phyloP scores from a whole-genome alignment of 2,113 vertebrate genomes.

The Equus quagga region DNA sequence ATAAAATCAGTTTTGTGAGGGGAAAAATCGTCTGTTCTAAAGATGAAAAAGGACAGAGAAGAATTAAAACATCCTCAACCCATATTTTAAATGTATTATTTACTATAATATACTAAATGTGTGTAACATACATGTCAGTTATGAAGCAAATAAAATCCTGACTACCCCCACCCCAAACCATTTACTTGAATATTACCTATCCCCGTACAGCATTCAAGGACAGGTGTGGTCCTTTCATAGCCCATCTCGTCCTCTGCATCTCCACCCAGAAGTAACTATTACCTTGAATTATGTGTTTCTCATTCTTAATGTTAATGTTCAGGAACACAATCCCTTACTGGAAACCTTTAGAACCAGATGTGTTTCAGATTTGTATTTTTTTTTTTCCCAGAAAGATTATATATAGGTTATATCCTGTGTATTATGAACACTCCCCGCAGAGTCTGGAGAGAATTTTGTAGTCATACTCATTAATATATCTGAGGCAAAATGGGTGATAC shows the following conservation, averaged over 20 bases:
- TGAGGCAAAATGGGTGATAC: background rate
- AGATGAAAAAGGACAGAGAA: background rate
- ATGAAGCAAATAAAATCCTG: background rate
- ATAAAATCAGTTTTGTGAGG: constrained; percentile 1
- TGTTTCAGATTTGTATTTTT: background rate
- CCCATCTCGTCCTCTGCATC: background rate
- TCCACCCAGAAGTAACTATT: background rate
- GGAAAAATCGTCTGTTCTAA: background rate
- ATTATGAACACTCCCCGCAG: background rate
- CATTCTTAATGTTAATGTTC: background rate
- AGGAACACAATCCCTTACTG: background rate
- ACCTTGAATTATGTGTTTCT: background rate
- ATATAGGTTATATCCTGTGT: background rate
- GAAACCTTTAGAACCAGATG: background rate
- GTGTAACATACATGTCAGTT: background rate
- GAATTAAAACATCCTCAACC: background rate
- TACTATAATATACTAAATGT: background rate
- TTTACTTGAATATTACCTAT: background rate
- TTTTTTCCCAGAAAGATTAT: background rate
- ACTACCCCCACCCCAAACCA: too few relatives aligned
- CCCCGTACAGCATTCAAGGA: background rate
- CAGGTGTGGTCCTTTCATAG: background rate
- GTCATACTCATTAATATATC: background rate
- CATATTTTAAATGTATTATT: background rate
- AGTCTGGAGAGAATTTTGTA: constrained; percentile 32